phyloP scores from a whole-genome alignment of 1,140 invertebrate genomes.

The Heliconius hewitsoni region DNA sequence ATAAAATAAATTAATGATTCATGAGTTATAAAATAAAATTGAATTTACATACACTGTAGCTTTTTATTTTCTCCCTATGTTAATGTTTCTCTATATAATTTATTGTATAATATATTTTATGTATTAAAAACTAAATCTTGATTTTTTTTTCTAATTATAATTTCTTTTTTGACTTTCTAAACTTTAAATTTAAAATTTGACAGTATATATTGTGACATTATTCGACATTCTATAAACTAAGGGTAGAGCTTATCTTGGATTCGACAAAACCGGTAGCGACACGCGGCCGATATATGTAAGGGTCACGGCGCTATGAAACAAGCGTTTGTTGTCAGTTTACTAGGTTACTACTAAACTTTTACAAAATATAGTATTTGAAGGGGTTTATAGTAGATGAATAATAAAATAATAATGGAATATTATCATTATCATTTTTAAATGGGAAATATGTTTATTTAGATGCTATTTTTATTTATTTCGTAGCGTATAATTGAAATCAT shows the following conservation, averaged over 20 bases:
- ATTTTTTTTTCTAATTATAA: neutral
- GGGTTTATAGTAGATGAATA: neutral
- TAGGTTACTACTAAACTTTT: neutral
- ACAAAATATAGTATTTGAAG: neutral
- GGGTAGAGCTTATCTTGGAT: constrained; percentile 16
- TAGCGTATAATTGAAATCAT: no score
- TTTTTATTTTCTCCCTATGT: neutral
- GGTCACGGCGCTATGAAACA: constrained; percentile 7
- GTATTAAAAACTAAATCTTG: neutral
- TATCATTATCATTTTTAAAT: neutral
- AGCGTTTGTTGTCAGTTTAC: neutral
- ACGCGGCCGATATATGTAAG: neutral
- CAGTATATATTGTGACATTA: neutral
- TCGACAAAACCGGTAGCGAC: constrained; percentile 7
- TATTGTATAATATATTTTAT: neutral
- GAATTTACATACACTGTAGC: no score
- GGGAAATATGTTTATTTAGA: no score
- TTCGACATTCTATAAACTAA: neutral
- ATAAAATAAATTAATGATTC: no score
- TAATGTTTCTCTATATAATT: neutral
- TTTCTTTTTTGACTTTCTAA: neutral
- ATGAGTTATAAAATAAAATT: no score
- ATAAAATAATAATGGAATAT: neutral
- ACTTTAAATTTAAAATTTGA: neutral
- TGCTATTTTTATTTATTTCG: no score